Evolutionary conservation across 2,113 vertebrate species (phyloP), one percentile per base, ranked within the genome.

Genomic region (Rynchops niger): DNA sequence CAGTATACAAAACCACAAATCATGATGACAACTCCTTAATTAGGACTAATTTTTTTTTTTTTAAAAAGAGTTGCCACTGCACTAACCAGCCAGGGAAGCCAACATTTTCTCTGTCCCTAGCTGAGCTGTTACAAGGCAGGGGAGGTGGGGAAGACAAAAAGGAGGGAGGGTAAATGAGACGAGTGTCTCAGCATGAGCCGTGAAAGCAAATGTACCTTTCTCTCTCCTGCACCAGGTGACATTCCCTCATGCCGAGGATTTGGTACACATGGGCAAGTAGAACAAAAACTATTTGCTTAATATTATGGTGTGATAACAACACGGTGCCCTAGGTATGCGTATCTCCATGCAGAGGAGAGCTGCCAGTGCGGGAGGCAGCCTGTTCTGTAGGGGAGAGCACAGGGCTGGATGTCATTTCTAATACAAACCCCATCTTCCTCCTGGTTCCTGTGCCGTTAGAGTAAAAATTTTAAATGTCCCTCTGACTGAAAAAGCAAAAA

Each of bases 1-100:
- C 92, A 82, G 76, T 72, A 81, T 92, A 90, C 70, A 74, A 90
- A 93, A 72, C 96, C 95, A 93, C 92, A 97, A 96, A 95, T 93
- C 81, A 88, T 59, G 56, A 94, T 88, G 93, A 95, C 77, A 90
- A 94, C 86, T 95, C 71, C 84, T 94, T 97, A 90, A 95, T 90
- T 86, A 93, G 56, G 77, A 81, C 30, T 85, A 87, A 92, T 95
- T 96, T 95, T 95, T 90, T 86, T 74, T 70, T 53, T 50, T 62
- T 50, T 71, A 30, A 32, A 2, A 56, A 82, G 12, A 80, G 38
- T 81, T 97, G 93, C 87, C 93, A 94, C 83, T 95, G 58, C 77
- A 69, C 65, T 90, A 58, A 90, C 65, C 62, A 84, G 34, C 82
- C 73, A 87, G 67, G 32, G 47, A 90, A 92, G 90, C 79, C 91